A percentile compares a stretch with the other conserved stretches of the same genome.
phyloP scores from a whole-genome alignment of 2,113 vertebrate genomes.

The Gymnarchus niloticus region DNA sequence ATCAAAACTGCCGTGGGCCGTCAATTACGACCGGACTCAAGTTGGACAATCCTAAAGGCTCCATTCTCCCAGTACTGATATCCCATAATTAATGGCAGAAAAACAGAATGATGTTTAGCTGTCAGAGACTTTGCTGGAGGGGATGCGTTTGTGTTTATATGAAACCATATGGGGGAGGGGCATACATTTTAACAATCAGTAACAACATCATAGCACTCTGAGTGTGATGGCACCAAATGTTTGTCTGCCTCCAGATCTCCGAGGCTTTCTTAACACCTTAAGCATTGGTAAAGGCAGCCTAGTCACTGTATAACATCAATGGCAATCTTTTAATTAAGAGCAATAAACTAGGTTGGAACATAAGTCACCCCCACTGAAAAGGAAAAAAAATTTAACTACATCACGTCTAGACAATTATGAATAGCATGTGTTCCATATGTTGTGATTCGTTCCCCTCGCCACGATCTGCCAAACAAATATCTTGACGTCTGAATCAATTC shows the following conservation, averaged over 20 bases:
- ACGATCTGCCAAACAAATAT: neutral
- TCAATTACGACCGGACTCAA: neutral
- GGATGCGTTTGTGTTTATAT: slow-evolving; percentile 1
- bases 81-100: neutral
- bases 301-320: neutral
- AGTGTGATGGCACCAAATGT: neutral
- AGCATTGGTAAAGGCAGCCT: neutral
- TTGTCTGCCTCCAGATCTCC: neutral
- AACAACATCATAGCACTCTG: neutral
- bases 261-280: neutral
- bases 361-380: neutral
- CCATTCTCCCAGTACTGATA: neutral
- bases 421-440: neutral
- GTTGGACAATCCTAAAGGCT: neutral
- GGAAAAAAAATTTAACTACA: neutral
- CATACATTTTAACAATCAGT: neutral
- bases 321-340: neutral
- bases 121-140: neutral
- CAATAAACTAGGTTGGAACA: neutral
- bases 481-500: neutral
- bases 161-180: neutral
- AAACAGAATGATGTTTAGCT: neutral
- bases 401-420: neutral
- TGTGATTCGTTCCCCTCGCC: neutral
- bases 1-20: neutral